Base-by-base conservation (phyloP, 2,113 vertebrate genomes). In the Ciconia maguari region DNA sequence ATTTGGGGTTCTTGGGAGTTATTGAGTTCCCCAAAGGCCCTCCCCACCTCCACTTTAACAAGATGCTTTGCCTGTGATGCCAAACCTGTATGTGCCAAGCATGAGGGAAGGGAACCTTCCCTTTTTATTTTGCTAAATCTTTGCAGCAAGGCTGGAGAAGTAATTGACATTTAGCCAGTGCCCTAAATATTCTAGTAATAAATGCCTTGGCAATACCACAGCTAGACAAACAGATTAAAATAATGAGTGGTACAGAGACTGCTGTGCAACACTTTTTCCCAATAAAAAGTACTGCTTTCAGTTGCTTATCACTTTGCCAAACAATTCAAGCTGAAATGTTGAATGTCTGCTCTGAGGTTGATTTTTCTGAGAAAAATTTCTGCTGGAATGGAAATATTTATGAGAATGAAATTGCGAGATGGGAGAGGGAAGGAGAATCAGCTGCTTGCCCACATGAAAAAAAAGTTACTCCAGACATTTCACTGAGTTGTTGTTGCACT, bases 301-400 rank as follows among this genome's bases (percentile, higher is more conserved):
- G 16, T 87, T 94, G 36, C 89, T 96, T 96, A 96, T 96, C 91
- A 82, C 77, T 94, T 91, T 94, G 90, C 86, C 86, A 96, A 96
- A 60, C 65, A 90, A 89, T 89, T 95, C 27, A 83, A 91, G 34
- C 29, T 87, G 77, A 96, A 96, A 87, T 79, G 65, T 41, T 87
- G 72, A 57, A 21, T 87, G 83, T 93, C 69, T 94, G 92, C 57
- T 94, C 27, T 69, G 52, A 94, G 72, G 69, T 17, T 92, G 60
- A 55, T 49, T 87, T 92, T 94, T 92, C 86, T 82, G 83, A 83
- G 60, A 92, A 96, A 91, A 87, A 61, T 8, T 36, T 91, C 60
- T 89, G 16, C 48, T 87, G 60, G 64, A 83, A 94, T 92, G 94
- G 86, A 93, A 89, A 89, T 13, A 78, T 82, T 90, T 75, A 90